Conservation (phyloP, 2,797 vertebrate genomes). For the Cichlasoma orientale region DNA sequence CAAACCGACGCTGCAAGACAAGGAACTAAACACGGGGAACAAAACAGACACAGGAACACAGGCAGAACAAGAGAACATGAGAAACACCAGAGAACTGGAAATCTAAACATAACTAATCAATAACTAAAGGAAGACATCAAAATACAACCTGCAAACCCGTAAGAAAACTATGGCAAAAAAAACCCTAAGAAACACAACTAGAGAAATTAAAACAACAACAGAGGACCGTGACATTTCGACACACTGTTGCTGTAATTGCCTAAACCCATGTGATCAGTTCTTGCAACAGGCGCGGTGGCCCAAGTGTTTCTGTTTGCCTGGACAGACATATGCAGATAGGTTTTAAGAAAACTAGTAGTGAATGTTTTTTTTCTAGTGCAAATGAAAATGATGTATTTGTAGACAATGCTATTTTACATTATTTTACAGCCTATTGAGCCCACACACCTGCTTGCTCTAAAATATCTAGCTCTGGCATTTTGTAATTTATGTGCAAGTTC, state of each 20-base stretch:
- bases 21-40: too few relatives aligned
- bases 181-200: too few relatives aligned
- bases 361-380: not conserved
- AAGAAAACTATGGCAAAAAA: too few relatives aligned
- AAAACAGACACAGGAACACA: too few relatives aligned
- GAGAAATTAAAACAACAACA: too few relatives aligned
- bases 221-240: not conserved
- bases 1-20: too few relatives aligned
- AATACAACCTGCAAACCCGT: too few relatives aligned
- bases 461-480: not conserved
- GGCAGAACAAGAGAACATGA: too few relatives aligned
- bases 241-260: not conserved
- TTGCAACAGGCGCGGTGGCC: not conserved
- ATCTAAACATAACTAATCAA: too few relatives aligned
- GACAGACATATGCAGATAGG: not conserved
- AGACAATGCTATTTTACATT: not conserved
- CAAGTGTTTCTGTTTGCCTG: not conserved
- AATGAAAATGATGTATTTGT: not conserved
- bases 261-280: not conserved
- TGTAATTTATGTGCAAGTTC: not conserved
- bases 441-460: not conserved
- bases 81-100: too few relatives aligned
- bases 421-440: not conserved
- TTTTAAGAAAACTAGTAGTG: rapidly evolving
- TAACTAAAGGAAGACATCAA: too few relatives aligned